These are phyloP conservation scores for Okamejei kenojei DNA, from an alignment of 2,797 vertebrate species.

Conservation along the genomic window DNA sequence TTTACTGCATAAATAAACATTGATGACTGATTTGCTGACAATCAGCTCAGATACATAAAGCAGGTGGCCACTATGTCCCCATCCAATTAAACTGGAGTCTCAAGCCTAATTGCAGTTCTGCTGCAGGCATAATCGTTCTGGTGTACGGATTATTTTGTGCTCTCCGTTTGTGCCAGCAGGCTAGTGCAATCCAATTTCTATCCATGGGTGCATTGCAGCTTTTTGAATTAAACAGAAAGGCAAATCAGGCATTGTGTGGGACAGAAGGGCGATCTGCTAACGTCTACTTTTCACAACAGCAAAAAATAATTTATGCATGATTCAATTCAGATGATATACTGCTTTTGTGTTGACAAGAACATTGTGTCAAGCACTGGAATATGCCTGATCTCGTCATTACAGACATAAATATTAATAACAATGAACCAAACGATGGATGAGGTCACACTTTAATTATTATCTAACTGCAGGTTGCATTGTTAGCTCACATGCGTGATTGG, in stretches of 20 bases:
- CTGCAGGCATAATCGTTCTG: neutral
- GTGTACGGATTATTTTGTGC: neutral
- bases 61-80: neutral
- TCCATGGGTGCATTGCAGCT: neutral
- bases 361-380: neutral
- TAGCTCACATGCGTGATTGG: neutral
- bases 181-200: neutral
- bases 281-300: neutral
- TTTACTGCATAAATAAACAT: neutral
- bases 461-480: neutral
- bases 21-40: neutral
- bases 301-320: neutral
- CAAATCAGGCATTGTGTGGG: neutral
- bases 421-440: neutral
- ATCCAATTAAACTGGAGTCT: neutral
- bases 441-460: conserved; percentile 11
- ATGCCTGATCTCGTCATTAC: neutral
- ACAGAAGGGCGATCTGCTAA: neutral
- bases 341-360: neutral
- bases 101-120: neutral
- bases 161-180: neutral
- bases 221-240: neutral
- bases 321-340: conserved; percentile 6
- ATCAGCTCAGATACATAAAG: neutral
- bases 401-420: neutral